A percentile compares a stretch with the other conserved stretches of the same genome.
Conservation (phyloP, 2,888 invertebrate genomes). For the Carcina quercana region DNA sequence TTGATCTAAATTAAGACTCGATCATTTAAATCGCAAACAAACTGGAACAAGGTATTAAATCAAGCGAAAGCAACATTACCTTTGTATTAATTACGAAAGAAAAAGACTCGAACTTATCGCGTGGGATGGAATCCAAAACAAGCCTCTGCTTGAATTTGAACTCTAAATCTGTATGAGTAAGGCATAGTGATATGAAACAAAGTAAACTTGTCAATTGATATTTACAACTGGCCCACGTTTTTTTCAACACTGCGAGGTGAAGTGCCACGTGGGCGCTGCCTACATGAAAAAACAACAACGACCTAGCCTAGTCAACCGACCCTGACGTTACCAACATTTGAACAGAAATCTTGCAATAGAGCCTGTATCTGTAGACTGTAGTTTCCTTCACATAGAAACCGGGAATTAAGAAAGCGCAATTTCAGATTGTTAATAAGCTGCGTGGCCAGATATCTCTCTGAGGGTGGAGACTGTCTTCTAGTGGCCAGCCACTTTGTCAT, state of each 20-base stretch:
- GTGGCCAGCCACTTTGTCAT: too few relatives aligned
- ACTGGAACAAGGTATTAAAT: not conserved
- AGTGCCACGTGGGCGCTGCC: conserved; percentile 50
- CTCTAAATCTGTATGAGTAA: conserved; percentile 23
- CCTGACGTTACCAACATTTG: conserved; percentile 41
- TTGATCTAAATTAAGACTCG: too few relatives aligned
- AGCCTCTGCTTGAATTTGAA: not conserved
- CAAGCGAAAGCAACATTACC: conserved; percentile 44
- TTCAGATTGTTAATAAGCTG: not conserved
- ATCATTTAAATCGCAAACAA: too few relatives aligned
- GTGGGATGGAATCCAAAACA: conserved; percentile 29
- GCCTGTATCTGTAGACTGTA: not conserved
- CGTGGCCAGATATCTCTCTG: not conserved
- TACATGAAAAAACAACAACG: conserved; percentile 46
- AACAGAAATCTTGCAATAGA: conserved; percentile 1
- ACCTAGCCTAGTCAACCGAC: conserved; percentile 36
- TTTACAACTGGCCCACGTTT: conserved; percentile 53
- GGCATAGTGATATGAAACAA: conserved; percentile 18
- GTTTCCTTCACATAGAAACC: not conserved
- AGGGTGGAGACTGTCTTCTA: too few relatives aligned
- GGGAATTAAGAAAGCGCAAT: not conserved
- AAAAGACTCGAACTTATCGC: conserved; percentile 42
- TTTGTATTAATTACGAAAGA: conserved; percentile 50
- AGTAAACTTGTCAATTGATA: conserved; percentile 22
- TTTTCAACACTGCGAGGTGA: conserved; percentile 35